phyloP scores from a whole-genome alignment of 2,113 vertebrate species.

The Clarias gariepinus region DNA sequence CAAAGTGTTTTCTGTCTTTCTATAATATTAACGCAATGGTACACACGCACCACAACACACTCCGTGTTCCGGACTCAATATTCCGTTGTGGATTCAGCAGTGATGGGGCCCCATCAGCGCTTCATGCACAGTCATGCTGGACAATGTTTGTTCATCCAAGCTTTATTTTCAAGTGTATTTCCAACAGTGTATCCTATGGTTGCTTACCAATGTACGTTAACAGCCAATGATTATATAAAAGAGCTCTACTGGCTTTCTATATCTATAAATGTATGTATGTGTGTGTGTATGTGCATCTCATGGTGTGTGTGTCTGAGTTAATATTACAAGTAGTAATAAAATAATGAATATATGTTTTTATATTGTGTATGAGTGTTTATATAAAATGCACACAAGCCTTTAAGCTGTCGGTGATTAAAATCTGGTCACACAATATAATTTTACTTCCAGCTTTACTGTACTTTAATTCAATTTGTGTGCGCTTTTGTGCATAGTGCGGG shows the following conservation, averaged over 20 bases:
- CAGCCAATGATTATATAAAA: constrained; percentile 66
- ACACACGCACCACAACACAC: background rate
- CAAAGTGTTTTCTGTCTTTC: constrained; percentile 64
- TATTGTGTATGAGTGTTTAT: constrained; percentile 49
- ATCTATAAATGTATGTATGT: constrained; percentile 51
- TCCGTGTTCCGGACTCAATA: background rate
- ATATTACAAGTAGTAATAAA: constrained; percentile 68
- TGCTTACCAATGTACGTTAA: constrained; percentile 58
- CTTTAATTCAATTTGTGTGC: background rate
- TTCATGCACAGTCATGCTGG: constrained; percentile 26
- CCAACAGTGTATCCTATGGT: constrained; percentile 48
- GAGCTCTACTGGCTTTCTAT: constrained; percentile 55
- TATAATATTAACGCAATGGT: constrained; percentile 8
- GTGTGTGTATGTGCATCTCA: constrained; percentile 31
- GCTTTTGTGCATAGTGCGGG: background rate
- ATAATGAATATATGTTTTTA: constrained; percentile 80
- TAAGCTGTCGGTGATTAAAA: background rate
- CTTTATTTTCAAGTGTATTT: constrained; percentile 36
- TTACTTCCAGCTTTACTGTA: background rate
- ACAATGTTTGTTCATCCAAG: constrained; percentile 26
- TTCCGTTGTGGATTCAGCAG: background rate
- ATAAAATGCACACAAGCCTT: background rate
- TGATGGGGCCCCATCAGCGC: background rate
- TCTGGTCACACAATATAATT: background rate
- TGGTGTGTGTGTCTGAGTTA: constrained; percentile 67